Conservation (phyloP, 2,113 vertebrate genomes). For the Thalassoma bifasciatum region DNA sequence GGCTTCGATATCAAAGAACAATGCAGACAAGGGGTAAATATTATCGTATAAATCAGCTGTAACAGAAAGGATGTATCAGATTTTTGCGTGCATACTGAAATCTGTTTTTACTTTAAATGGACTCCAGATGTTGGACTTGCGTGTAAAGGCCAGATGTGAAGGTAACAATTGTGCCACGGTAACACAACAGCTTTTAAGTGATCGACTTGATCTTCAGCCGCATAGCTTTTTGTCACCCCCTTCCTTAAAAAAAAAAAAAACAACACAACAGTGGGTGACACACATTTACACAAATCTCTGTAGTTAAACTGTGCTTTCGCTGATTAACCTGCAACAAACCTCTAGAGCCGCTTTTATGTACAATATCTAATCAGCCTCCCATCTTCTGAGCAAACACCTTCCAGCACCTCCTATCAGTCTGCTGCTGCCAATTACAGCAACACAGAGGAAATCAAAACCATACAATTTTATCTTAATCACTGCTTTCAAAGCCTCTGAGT, state of each 20-base stretch:
- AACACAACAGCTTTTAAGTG: conserved; percentile 4
- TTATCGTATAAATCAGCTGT: neutral
- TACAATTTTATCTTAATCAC: conserved; percentile 40
- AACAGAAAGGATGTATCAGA: conserved; percentile 5
- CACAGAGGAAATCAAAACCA: conserved; percentile 51
- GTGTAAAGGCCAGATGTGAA: conserved; percentile 40
- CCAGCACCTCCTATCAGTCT: conserved; percentile 45
- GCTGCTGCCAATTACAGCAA: conserved; percentile 44
- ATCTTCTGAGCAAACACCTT: conserved; percentile 54
- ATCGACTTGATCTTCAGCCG: conserved; percentile 20
- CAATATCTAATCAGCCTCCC: conserved; percentile 55
- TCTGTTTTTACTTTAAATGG: conserved; percentile 7
- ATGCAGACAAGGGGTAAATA: conserved; percentile 16
- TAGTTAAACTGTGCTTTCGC: conserved; percentile 28
- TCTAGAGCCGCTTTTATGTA: conserved; percentile 40
- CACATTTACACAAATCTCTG: conserved; percentile 40
- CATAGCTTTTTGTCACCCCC: conserved; percentile 44
- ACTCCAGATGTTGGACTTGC: conserved; percentile 43
- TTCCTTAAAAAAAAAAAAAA: conserved; percentile 5
- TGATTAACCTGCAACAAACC: conserved; percentile 50
- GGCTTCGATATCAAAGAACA: neutral
- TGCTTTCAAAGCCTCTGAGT: conserved; percentile 40
- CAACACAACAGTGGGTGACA: conserved; percentile 10
- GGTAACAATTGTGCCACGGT: conserved; percentile 30
- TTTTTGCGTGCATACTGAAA: conserved; percentile 13